Evolutionary conservation across 1,140 invertebrate species (phyloP).

Genomic region (Mizuhopecten yessoensis): DNA sequence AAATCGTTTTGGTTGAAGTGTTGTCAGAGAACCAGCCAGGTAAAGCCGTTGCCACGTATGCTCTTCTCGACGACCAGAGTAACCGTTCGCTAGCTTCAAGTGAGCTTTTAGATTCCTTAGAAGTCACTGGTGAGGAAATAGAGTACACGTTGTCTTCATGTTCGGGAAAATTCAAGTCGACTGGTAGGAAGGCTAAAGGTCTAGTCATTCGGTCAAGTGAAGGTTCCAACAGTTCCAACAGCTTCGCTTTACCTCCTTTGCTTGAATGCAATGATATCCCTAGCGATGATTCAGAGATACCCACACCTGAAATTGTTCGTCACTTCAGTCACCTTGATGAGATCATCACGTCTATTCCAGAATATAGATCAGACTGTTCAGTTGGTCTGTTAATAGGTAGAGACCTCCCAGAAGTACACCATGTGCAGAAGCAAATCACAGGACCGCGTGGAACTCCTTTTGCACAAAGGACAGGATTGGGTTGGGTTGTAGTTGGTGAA

Average conservation of each 20-base stretch:
- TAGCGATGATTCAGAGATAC: neutral
- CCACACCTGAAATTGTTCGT: neutral
- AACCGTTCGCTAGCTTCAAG: neutral
- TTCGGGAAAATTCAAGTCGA: neutral
- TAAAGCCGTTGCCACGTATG: neutral
- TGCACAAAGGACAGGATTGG: conserved; percentile 51
- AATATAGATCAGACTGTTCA: neutral
- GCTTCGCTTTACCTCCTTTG: neutral
- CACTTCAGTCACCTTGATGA: conserved; percentile 40
- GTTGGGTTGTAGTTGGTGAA: conserved; percentile 57
- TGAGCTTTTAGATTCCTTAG: neutral
- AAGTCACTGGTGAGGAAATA: neutral
- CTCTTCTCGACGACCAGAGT: conserved; percentile 36
- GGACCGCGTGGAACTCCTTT: conserved; percentile 39
- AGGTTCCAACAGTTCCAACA: neutral
- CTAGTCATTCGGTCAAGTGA: neutral
- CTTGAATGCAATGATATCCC: conserved; percentile 6
- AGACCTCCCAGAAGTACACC: conserved; percentile 51
- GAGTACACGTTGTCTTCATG: conserved; percentile 20
- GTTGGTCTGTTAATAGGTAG: conserved; percentile 46
- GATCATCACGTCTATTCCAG: neutral
- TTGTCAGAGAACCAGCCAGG: neutral
- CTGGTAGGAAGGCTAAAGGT: neutral
- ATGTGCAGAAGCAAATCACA: conserved; percentile 43
- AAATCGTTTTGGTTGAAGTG: neutral